Conservation (phyloP, 1,140 invertebrate genomes). For the Meteorus sp. region DNA sequence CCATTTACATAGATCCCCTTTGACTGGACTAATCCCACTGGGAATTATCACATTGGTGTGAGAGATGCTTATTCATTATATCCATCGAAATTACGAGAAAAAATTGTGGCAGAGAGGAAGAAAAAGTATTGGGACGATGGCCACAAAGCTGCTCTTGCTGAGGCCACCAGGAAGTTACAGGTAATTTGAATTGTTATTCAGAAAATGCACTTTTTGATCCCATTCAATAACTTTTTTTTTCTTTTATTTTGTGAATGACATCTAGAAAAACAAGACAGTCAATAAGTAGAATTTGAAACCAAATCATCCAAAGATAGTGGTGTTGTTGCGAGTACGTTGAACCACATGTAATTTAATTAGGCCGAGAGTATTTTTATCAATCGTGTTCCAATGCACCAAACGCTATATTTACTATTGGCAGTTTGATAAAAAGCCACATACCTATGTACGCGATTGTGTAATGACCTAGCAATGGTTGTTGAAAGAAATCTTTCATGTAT, state of each 20-base stretch:
- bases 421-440: conserved; percentile 38
- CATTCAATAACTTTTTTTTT: conserved; percentile 7
- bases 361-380: conserved; percentile 48
- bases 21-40: conserved; percentile 81
- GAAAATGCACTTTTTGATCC: too few species aligned
- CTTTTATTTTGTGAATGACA: conserved; percentile 5
- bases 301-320: conserved; percentile 48
- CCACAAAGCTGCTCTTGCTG: conserved; percentile 79
- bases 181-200: too few species aligned
- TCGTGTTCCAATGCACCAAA: conserved; percentile 36
- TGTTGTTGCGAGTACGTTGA: conserved; percentile 37
- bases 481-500: conserved; percentile 2
- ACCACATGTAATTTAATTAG: conserved; percentile 46
- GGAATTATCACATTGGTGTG: conserved; percentile 82
- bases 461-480: conserved; percentile 9
- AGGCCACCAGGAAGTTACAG: conserved; percentile 73
- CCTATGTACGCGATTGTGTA: conserved; percentile 22
- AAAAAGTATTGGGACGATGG: conserved; percentile 83
- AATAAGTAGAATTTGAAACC: conserved; percentile 34
- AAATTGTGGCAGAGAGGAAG: conserved; percentile 81
- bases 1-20: conserved; percentile 73
- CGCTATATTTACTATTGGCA: conserved; percentile 58
- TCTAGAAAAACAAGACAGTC: not conserved
- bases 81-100: conserved; percentile 78
- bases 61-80: conserved; percentile 88